Evolutionary conservation across 2,113 vertebrate genomes (phyloP), one percentile per base, ranked within the genome.

Genomic region (Leptobrachium leishanense): DNA sequence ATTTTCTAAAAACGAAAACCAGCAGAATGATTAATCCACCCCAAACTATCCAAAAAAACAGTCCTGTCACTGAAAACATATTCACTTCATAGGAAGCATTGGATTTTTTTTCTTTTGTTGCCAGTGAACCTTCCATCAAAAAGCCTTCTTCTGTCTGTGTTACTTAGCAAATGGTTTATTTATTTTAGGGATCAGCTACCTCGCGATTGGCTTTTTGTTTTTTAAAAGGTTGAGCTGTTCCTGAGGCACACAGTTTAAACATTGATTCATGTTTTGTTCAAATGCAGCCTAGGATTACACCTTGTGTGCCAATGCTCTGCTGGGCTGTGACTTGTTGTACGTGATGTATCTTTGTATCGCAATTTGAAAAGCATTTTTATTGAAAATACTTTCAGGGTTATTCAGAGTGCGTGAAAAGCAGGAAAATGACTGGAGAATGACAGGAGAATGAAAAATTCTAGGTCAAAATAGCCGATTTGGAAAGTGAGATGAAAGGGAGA

Each of bases 141-240:
- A 57, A 13, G 10, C 55, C 43, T 15, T 74, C 59, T 74, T 42
- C 65, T 53, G 40, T 64, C 66, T 57, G 15, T 44, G 43, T 84
- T 65, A 65, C 76, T 73, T 62, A 73, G 83, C 81, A 74, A 84
- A 77, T 71, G 53, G 41, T 70, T 44, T 43, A 81, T 82, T 81
- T 84, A 75, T 81, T 76, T 74, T 73, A 77, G 54, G 15, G 46
- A 41, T 68, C 20, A 6, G 54, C 53, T 54, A 39, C 50, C 8
- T 50, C n/a, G 7, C 40, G 40, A 66, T 72, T 73, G 63, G 59
- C 31, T 73, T 54, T 42, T 20, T 31, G 46, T 9, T 68, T 81
- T 74, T 46, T 9, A 20, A 68, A 74, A 74, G 71, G 71, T 74
- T 68, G 64, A 62, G 44, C 64, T 74, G 50, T 62, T 81, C 39